Percentiles rank a stretch among this genome's conserved stretches.
Conservation (phyloP, 2,797 vertebrate species). For the Rhynchotus rufescens region DNA sequence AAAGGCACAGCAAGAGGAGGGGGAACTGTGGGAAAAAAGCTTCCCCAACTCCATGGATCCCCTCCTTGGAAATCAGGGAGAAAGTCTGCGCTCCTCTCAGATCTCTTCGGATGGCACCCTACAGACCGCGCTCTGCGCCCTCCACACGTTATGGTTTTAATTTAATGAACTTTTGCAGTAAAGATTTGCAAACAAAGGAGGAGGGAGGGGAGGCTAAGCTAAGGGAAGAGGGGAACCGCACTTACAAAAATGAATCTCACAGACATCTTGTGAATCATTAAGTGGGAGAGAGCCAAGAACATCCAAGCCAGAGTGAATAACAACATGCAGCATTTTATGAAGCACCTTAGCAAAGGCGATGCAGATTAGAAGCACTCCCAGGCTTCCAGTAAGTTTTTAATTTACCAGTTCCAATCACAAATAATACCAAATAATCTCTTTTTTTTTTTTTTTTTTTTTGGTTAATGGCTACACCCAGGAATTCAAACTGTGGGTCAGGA, state of each 20-base stretch:
- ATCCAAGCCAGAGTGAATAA: conserved; percentile 66
- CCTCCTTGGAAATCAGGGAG: not conserved
- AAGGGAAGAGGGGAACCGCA: not conserved
- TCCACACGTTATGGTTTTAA: not conserved
- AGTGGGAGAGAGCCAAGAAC: conserved; percentile 63
- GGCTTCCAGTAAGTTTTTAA: conserved; percentile 53
- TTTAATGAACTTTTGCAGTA: not conserved
- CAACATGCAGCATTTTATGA: conserved; percentile 55
- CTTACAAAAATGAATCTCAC: conserved; percentile 69
- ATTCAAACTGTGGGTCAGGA: not conserved
- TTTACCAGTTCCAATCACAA: conserved; percentile 50
- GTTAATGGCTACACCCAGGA: not conserved
- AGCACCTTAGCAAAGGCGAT: conserved; percentile 61
- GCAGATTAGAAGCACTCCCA: conserved; percentile 31
- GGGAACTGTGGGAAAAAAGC: not conserved
- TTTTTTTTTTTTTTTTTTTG: not conserved
- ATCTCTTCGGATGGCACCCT: rapidly evolving
- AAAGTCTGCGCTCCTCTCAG: not conserved
- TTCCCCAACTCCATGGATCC: not conserved
- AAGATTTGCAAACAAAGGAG: conserved; percentile 24
- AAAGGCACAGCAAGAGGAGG: not conserved
- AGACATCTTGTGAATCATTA: conserved; percentile 74
- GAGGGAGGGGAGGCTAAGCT: not conserved
- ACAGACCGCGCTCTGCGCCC: not conserved
- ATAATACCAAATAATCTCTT: not conserved